phyloP scores from a whole-genome alignment of 92 coral and sea anemone genomes.

The Phenganax stokvisi region DNA sequence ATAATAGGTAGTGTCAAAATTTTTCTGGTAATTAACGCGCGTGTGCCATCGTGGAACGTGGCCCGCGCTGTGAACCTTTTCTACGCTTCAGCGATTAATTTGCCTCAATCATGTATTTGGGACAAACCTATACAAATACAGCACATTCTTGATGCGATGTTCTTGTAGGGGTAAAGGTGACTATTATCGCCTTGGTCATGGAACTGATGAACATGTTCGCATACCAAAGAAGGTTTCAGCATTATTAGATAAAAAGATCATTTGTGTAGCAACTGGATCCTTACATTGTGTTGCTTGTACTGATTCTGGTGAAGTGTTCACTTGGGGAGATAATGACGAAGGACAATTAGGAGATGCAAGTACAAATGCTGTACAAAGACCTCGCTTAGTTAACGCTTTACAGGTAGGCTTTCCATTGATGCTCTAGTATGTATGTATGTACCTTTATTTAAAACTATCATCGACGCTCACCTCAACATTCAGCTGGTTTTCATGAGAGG shows the following conservation, averaged over 20 bases:
- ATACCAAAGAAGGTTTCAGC: conserved; percentile 90
- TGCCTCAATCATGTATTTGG: too few species aligned
- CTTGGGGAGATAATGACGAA: conserved; percentile 99
- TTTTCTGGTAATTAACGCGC: too few species aligned
- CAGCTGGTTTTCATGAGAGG: too few species aligned
- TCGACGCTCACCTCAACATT: too few species aligned
- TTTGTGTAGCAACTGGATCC: conserved; percentile 91
- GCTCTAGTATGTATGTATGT: background rate
- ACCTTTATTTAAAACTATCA: too few species aligned
- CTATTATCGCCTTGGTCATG: conserved; percentile 95
- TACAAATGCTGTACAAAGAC: conserved; percentile 87
- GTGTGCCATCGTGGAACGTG: too few species aligned
- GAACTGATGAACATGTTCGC: conserved; percentile 97
- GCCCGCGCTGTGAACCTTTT: too few species aligned
- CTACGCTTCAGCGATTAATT: too few species aligned
- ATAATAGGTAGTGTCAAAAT: background rate
- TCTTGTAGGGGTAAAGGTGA: conserved; percentile 89
- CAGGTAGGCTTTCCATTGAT: conserved; percentile 58
- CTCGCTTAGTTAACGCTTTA: conserved; percentile 90
- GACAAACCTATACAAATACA: too few species aligned
- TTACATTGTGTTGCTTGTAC: conserved; percentile 95
- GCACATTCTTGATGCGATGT: background rate
- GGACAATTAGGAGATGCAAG: conserved; percentile 98
- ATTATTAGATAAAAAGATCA: conserved; percentile 77
- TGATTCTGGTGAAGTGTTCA: conserved; percentile 94